Percentiles rank a stretch among this genome's conserved stretches.
Conservation (phyloP, 2,888 invertebrate genomes). For the Bedellia somnulentella region DNA sequence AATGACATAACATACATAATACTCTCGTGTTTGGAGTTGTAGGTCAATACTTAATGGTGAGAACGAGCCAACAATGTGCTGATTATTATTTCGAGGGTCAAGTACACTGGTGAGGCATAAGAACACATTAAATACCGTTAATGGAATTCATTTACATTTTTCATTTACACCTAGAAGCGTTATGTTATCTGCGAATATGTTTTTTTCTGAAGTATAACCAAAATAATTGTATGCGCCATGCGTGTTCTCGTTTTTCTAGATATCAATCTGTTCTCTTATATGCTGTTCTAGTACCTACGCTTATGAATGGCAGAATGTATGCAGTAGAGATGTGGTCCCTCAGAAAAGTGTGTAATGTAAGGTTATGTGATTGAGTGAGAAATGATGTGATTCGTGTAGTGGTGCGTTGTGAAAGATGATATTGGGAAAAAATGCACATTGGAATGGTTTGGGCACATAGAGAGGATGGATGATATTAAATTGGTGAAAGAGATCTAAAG, state of each 20-base stretch:
- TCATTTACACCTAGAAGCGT: not conserved
- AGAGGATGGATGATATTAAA: too few species aligned
- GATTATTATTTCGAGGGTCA: conserved; percentile 40
- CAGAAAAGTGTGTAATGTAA: too few species aligned
- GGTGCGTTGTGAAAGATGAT: too few species aligned
- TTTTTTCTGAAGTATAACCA: not conserved
- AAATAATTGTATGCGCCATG: not conserved
- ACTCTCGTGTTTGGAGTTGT: too few species aligned
- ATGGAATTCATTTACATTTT: not conserved
- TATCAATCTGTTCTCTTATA: not conserved
- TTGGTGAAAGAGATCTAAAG: too few species aligned
- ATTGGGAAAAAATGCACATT: too few species aligned
- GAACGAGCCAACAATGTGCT: conserved; percentile 30
- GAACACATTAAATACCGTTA: not conserved
- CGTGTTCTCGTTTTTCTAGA: not conserved
- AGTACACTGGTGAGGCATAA: not conserved
- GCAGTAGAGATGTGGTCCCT: too few species aligned
- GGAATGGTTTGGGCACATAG: too few species aligned
- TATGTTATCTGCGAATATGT: not conserved
- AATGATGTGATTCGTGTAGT: too few species aligned
- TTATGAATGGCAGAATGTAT: too few species aligned
- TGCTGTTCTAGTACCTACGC: too few species aligned
- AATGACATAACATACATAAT: conserved; percentile 15
- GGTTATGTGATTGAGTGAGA: too few species aligned
- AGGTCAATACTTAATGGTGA: conserved; percentile 25